Percentiles rank a stretch among this genome's conserved stretches.
These are phyloP conservation scores for Heteromormyrus szaboi DNA, from an alignment of 2,797 vertebrate species.

Conservation along the genomic window DNA sequence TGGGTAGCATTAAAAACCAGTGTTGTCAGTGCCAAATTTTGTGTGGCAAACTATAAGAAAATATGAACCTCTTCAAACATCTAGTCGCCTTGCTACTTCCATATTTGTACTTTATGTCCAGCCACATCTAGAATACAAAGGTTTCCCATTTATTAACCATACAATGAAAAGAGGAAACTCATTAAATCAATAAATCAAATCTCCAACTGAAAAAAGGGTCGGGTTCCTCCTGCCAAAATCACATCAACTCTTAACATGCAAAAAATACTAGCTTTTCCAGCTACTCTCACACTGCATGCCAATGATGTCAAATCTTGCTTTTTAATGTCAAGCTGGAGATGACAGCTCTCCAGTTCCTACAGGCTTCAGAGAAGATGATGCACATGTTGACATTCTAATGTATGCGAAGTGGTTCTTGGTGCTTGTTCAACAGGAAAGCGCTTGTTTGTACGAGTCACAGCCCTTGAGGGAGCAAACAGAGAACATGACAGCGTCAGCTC, in stretches of 20 bases:
- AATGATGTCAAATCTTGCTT: not conserved
- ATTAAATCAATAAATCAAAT: constrained; percentile 7
- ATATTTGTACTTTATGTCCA: not conserved
- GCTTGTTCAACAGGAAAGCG: not conserved
- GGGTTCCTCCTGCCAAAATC: not conserved
- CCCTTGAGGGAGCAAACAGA: not conserved
- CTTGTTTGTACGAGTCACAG: not conserved
- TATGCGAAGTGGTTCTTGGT: not conserved
- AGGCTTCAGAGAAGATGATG: not conserved
- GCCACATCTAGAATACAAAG: not conserved
- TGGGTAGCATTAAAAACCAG: not conserved
- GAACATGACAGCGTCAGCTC: not conserved
- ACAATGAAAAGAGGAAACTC: constrained; percentile 3
- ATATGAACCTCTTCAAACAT: not conserved
- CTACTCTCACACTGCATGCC: not conserved
- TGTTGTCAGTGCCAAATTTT: not conserved
- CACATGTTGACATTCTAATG: not conserved
- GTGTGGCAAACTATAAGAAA: not conserved
- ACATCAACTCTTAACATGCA: not conserved
- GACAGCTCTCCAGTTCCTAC: not conserved
- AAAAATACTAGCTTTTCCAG: not conserved
- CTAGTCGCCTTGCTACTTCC: not conserved
- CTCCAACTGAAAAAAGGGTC: not conserved
- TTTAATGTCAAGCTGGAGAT: not conserved
- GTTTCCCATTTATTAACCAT: not conserved